Percentiles rank a stretch among this genome's conserved stretches.
These are phyloP conservation scores for Cisticola juncidis DNA, from an alignment of 2,113 vertebrate genomes.

Conservation along the genomic window DNA sequence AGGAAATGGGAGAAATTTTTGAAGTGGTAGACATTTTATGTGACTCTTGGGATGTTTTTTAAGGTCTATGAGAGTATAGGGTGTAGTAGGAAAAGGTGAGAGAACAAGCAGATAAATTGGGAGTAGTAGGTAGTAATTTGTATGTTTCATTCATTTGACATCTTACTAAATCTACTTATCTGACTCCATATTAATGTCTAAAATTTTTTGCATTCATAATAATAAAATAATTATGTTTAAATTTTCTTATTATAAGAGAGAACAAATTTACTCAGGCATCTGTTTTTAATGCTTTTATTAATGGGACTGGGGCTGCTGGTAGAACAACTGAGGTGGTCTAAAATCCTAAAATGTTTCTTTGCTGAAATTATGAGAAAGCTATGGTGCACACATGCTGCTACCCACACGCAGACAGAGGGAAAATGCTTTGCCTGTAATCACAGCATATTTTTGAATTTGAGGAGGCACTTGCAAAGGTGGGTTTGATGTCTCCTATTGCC, in stretches of 20 bases:
- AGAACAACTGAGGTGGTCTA: neutral
- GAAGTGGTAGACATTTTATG: neutral
- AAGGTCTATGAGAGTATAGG: neutral
- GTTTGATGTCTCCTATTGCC: neutral
- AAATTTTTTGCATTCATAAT: neutral
- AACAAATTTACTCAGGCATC: neutral
- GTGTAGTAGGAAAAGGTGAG: neutral
- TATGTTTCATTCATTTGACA: neutral
- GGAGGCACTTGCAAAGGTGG: neutral
- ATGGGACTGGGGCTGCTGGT: neutral
- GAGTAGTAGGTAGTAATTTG: neutral
- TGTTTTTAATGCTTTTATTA: neutral
- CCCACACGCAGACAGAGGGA: neutral
- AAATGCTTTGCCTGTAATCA: neutral
- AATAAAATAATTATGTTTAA: neutral
- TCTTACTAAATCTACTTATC: neutral
- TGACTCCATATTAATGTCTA: neutral
- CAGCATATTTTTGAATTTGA: conserved; percentile 2
- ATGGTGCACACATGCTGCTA: neutral
- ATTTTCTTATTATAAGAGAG: neutral
- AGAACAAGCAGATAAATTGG: neutral
- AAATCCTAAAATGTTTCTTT: neutral
- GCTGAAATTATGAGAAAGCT: neutral
- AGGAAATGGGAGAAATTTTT: neutral
- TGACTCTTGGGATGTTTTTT: neutral